Evolutionary conservation across 2,888 invertebrate genomes (phyloP), one percentile per base, ranked within the genome.

Genomic region (Silvanus unidentatus): DNA sequence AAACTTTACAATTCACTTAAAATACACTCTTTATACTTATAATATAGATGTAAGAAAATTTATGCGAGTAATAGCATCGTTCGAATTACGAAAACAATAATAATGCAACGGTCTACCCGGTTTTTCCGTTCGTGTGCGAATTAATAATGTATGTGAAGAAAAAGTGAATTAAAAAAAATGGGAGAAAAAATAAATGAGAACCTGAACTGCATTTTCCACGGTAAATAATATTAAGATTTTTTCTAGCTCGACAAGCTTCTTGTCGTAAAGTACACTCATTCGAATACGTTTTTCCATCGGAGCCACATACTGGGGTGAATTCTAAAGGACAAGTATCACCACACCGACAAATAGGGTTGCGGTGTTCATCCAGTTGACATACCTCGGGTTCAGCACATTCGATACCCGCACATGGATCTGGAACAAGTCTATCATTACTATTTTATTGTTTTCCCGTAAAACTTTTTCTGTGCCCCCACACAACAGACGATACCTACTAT

Each of bases 361-460:
- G 79, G 42, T 82, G 79, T 57, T 79, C 80, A 71, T 88, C 88
- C 70, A 93, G 74, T 69, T 88, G 88, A 73, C 93, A 93, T 47
- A 89, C 77, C 65, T 90, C 86, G 22, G 86, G 85, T 53, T 84
- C 81, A 16, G 81, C 76, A 72, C 93, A 93, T 62, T 81, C 78
- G 54, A 87, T 78, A 45, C 81, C 84, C 34, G 81, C 79, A 70
- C 93, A 93, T 1, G 93, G 93, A 79, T 93, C 93, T 93, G 75
- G 39, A 75, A 73, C 60, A 50, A 52, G 42, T 41, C 43, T 15
- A 15, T 37, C 14, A 37, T 32, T 32, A 32, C 32, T 22, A 22
- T 22, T 22, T 22, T 22, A 22, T 22, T 22, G 22, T 22, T 22
- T 22, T 22, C 22, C 22, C 22, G 3, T 22, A 22, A 22, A 22